Base-by-base conservation (phyloP, 1,140 invertebrate genomes). In the Saccostrea cuccullata region DNA sequence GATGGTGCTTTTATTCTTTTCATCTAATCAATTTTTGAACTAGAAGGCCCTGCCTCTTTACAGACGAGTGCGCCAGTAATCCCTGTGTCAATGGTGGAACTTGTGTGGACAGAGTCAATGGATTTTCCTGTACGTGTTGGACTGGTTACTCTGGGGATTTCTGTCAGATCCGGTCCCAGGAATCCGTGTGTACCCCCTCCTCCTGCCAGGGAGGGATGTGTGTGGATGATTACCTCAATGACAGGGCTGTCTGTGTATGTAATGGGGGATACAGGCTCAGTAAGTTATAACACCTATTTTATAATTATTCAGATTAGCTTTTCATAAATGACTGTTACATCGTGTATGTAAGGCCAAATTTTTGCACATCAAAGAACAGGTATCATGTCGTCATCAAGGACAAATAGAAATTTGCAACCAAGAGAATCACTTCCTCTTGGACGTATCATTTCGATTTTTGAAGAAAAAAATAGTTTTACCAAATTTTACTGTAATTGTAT, bases 51-150 rank as follows among this genome's bases (percentile, higher is more conserved):
- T 47, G 47, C 9, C 5, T 47, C 47, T 55, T 84, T 55, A 11
- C 82, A 84, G 90, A 92, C 58, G 91, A 91, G 58, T 92, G 92
- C 23, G 58, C 70, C 30, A 85, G 89, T 83, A 73, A n/a, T 6
- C 92, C 91, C 8, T 92, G 92, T 77, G 11, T 88, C 26, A 87
- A 92, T 88, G 87, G 73, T n/a, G 92, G 91, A 20, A 55, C 86
- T 30, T 92, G 92, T 87, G 88, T 90, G 30, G 92, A 94, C 58
- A 20, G 77, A 11, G 84, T 89, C n/a, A 90, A 90, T 60, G 88
- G 87, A 6, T 93, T 88, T 85, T 58, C 77, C 67, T 94, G 93
- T 84, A 87, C 87, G 47, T 94, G 93, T 91, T 58, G 82, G 55
- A 88, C 90, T n/a, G 93, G 92, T 12, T 84, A 87, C 47, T 47